Evolutionary conservation across 1,140 invertebrate genomes (phyloP).

Genomic region (Holcopasites calliopsidis): DNA sequence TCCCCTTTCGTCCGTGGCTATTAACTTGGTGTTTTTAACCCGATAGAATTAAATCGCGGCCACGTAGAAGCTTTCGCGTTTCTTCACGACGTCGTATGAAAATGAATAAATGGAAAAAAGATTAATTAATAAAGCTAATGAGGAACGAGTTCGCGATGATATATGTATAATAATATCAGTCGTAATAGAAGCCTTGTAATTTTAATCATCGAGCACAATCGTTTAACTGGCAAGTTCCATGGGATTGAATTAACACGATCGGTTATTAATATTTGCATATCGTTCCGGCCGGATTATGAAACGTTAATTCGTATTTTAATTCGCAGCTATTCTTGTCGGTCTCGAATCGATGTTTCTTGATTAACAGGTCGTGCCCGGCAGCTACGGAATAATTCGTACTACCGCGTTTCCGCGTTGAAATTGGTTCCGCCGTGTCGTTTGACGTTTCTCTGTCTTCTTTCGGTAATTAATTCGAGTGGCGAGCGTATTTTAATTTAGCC

Average conservation of each 20-base stretch:
- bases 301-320: conserved; percentile 14
- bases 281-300: neutral
- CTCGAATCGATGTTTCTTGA: conserved; percentile 6
- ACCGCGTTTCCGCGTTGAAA: neutral
- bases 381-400: neutral
- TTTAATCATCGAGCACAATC: neutral
- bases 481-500: conserved; percentile 18
- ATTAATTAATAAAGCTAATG: too few species aligned
- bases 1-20: neutral
- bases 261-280: conserved; percentile 37
- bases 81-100: neutral
- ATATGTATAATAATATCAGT: too few species aligned
- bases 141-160: too few species aligned
- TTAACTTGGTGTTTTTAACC: neutral
- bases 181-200: neutral
- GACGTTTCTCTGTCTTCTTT: conserved; percentile 18
- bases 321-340: neutral
- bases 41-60: neutral
- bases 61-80: too few species aligned
- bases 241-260: conserved; percentile 6
- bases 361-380: too few species aligned
- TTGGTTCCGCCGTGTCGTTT: conserved; percentile 8
- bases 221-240: neutral
- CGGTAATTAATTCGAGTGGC: conserved; percentile 15
- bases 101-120: too few species aligned